Percentiles rank a stretch among this genome's conserved stretches.
These are phyloP conservation scores for Bombus consobrinus DNA, from an alignment of 1,140 invertebrate species.

Conservation along the genomic window DNA sequence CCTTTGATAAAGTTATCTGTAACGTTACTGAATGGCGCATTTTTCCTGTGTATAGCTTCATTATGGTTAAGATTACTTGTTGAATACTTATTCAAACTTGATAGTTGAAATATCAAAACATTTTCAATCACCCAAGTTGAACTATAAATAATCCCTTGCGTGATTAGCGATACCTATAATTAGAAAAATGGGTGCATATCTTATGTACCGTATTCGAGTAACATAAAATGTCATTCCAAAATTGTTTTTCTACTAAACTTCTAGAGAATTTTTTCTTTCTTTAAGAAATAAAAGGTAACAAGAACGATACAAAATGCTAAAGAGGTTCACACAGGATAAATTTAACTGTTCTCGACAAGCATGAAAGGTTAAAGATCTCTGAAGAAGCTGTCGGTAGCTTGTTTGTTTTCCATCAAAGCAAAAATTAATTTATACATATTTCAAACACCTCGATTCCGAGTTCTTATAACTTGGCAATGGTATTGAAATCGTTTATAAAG, in stretches of 20 bases:
- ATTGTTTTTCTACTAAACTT: neutral
- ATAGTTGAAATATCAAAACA: neutral
- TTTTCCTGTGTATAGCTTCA: neutral
- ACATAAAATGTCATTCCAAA: neutral
- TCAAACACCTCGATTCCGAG: no score
- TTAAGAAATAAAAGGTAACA: neutral
- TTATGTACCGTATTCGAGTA: neutral
- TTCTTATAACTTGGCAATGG: neutral
- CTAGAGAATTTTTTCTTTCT: neutral
- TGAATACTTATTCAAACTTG: neutral
- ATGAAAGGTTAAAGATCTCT: no score
- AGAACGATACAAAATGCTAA: no score
- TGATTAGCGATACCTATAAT: neutral
- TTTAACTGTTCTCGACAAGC: no score
- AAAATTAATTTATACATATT: no score
- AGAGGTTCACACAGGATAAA: no score
- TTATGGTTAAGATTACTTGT: neutral
- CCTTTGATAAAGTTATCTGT: neutral
- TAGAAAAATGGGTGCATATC: neutral
- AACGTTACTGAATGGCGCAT: neutral
- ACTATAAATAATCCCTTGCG: neutral
- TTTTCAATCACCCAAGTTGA: neutral
- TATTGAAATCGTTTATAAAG: conserved; percentile 22
- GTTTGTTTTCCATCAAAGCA: no score
- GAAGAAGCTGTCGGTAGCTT: no score